phyloP scores from a whole-genome alignment of 2,888 invertebrate species.

The Hypselothyrea guttata region DNA sequence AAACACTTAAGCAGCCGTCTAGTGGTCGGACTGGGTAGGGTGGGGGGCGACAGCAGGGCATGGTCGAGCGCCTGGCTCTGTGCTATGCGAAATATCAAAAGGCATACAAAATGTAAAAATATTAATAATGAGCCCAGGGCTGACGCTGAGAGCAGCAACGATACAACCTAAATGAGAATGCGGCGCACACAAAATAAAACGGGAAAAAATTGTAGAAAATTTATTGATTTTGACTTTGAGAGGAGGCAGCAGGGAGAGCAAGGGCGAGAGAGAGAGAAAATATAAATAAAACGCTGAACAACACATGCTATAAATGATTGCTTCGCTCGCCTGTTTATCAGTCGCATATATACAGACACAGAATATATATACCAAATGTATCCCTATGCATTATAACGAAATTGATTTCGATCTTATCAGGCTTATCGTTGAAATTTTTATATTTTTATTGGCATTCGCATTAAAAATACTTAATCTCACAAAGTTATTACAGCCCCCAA shows the following conservation, averaged over 20 bases:
- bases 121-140: constrained; percentile 71
- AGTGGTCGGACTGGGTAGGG: constrained; percentile 33
- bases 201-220: constrained; percentile 64
- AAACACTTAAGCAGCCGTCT: constrained; percentile 73
- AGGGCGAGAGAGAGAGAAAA: constrained; percentile 21
- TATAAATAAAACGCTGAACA: constrained; percentile 18
- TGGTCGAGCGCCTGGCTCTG: constrained; percentile 37
- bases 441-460: constrained; percentile 72
- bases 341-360: constrained; percentile 21
- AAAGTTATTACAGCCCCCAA: constrained; percentile 56
- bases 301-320: constrained; percentile 52
- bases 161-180: constrained; percentile 51
- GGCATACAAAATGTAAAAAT: constrained; percentile 77
- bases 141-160: constrained; percentile 44
- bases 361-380: constrained; percentile 14
- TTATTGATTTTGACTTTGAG: constrained; percentile 79
- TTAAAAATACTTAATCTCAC: constrained; percentile 79
- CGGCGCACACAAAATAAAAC: constrained; percentile 2
- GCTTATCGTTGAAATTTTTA: constrained; percentile 76
- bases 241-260: constrained; percentile 33
- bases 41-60: not conserved
- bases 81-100: constrained; percentile 52
- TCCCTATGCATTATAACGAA: constrained; percentile 55
- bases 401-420: constrained; percentile 69
- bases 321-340: constrained; percentile 45